phyloP scores from a whole-genome alignment of 2,113 vertebrate species.

The Circaetus cinerascens region DNA sequence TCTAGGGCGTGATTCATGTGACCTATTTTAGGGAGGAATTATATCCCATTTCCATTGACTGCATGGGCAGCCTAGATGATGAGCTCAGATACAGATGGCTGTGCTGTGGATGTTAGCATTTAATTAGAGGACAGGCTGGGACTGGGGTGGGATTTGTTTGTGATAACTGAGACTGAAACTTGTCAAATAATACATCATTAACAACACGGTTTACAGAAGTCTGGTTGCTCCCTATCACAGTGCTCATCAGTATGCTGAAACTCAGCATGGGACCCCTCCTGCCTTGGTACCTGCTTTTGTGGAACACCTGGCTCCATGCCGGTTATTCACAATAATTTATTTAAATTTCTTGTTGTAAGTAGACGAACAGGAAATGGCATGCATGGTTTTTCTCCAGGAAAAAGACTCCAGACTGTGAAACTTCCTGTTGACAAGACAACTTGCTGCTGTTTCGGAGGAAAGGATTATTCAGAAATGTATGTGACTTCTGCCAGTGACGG shows the following conservation, averaged over 20 bases:
- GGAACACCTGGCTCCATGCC: background rate
- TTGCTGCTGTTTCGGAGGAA: slow-evolving; percentile 92
- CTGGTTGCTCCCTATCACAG: background rate
- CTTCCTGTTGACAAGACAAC: slow-evolving; percentile 87
- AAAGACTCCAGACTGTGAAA: slow-evolving; percentile 84
- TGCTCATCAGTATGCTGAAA: background rate
- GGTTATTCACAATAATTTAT: background rate
- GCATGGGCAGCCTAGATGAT: background rate
- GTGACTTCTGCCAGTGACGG: slow-evolving; percentile 85
- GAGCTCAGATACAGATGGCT: background rate
- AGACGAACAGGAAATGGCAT: background rate
- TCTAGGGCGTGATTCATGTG: background rate
- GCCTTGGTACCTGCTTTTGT: background rate
- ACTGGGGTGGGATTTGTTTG: background rate
- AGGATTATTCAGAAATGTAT: slow-evolving; percentile 88
- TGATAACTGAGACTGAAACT: background rate
- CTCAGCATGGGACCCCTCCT: background rate
- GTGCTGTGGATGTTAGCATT: background rate
- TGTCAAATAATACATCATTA: background rate
- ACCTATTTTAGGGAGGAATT: slow-evolving; percentile 19
- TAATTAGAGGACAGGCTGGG: slow-evolving; percentile 7
- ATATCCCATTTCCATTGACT: background rate
- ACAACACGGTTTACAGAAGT: background rate
- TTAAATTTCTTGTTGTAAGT: background rate
- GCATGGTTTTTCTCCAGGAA: slow-evolving; percentile 73